Evolutionary conservation across 2,888 invertebrate genomes (phyloP), one percentile per base, ranked within the genome.

Genomic region (Apeira syringaria): DNA sequence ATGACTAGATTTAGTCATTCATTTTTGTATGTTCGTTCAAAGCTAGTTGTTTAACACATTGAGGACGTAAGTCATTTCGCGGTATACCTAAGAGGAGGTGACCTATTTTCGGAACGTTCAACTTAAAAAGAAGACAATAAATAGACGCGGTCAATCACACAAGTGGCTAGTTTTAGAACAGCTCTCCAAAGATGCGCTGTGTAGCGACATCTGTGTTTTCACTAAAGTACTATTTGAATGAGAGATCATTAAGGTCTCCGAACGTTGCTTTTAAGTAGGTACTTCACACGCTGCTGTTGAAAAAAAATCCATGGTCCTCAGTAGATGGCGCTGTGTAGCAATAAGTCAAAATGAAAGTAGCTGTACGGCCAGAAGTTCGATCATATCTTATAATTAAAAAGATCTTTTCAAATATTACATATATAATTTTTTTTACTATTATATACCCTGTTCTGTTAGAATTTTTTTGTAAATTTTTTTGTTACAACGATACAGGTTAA

Each of bases 91-190:
- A 9, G 34, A 15, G 18, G 4, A 31, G 28, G 40, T 43, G 59
- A 29, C 64, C 74, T 54, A 64, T 43, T 64, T 75, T 59, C 39
- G 56, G 64, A 54, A 43, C 73, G 58, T 68, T 71, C 66, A 64
- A 65, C 66, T 57, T 50, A 34, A 38, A 43, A 32, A 18, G 27
- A 17, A 35, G 17, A 41, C 41, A 41, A 40, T 12, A 43, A 42
- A 30, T 31, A 34, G 34, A 25, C 29, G 30, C 35, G 42, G 42
- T 35, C 42, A 10, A 31, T 35, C 30, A 20, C 42, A 13, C 34
- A 13, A 10, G 7, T 5, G 3, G 3, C 28, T 29, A 24, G 9
- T 35, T 34, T 12, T 34, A 25, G 12, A 18, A 17, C 11, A 28
- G 32, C 6, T 13, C 22, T 13, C 10, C 7, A 8, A 26, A 26